Conservation (phyloP, 2,113 vertebrate species). For the Coptodon rendalli region DNA sequence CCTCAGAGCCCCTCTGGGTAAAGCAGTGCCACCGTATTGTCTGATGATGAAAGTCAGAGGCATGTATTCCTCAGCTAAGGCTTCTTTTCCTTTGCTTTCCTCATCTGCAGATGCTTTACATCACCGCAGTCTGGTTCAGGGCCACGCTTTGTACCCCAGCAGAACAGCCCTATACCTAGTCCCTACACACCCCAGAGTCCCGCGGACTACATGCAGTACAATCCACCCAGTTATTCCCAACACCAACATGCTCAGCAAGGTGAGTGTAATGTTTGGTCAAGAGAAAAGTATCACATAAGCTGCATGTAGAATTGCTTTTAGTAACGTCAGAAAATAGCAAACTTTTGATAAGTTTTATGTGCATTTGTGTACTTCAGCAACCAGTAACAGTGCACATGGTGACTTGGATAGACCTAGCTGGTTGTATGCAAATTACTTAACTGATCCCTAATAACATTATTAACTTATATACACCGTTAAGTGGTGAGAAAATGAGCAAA, state of each 20-base stretch:
- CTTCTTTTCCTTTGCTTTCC: not conserved
- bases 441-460: not conserved
- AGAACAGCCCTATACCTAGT: conserved; percentile 96
- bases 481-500: not conserved
- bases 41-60: not conserved
- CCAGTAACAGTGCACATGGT: not conserved
- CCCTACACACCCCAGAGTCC: conserved; percentile 97
- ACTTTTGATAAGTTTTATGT: not conserved
- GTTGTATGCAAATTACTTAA: not conserved
- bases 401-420: not conserved
- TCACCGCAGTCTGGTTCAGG: conserved; percentile 88
- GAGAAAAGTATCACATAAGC: not conserved
- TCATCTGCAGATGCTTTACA: conserved; percentile 83
- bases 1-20: conserved; percentile 97
- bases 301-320: not conserved
- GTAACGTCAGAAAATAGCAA: not conserved
- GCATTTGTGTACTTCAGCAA: not conserved
- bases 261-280: conserved; percentile 43
- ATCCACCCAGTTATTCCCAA: conserved; percentile 88
- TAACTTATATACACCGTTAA: not conserved
- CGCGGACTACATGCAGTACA: conserved; percentile 92
- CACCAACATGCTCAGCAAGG: conserved; percentile 94
- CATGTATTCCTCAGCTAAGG: not conserved
- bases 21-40: not conserved
- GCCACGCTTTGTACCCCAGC: conserved; percentile 87